A percentile compares a stretch with the other conserved stretches of the same genome.
Evolutionary conservation across 2,797 vertebrate genomes (phyloP).

Genomic region (Bradypus variegatus): DNA sequence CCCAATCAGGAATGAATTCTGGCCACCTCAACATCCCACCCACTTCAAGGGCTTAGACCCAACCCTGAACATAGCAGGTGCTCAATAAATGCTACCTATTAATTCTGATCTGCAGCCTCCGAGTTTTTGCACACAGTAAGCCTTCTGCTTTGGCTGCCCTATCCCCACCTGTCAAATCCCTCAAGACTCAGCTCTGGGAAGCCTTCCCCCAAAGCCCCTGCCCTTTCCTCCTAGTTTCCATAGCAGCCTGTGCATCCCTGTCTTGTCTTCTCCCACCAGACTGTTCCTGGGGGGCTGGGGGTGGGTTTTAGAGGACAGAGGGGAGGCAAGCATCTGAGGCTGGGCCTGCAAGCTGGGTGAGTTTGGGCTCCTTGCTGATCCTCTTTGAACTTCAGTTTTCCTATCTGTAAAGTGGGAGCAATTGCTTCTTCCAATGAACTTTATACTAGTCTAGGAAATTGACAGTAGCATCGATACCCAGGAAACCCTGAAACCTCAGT

Average conservation of each 20-base stretch:
- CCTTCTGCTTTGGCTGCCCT: neutral
- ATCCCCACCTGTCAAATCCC: neutral
- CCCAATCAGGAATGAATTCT: neutral
- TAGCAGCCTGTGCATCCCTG: neutral
- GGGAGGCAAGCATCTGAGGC: neutral
- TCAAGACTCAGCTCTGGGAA: neutral
- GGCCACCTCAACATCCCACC: neutral
- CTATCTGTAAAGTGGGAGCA: neutral
- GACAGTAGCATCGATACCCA: neutral
- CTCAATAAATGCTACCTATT: neutral
- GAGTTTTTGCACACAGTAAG: neutral
- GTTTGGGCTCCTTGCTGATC: too few relatives aligned
- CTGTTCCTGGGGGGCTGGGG: neutral
- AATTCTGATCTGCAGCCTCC: neutral
- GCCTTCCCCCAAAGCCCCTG: neutral
- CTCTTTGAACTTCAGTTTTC: neutral
- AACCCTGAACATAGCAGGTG: accelerated
- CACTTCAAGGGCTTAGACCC: neutral
- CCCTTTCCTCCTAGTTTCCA: neutral
- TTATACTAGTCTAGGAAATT: neutral
- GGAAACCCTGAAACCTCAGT: neutral
- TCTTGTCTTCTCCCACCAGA: neutral
- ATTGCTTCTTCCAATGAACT: neutral
- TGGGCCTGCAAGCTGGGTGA: neutral
- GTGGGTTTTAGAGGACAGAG: neutral